Percentiles rank a stretch among this genome's conserved stretches.
phyloP scores from a whole-genome alignment of 2,888 invertebrate genomes.

The Muscina levida region DNA sequence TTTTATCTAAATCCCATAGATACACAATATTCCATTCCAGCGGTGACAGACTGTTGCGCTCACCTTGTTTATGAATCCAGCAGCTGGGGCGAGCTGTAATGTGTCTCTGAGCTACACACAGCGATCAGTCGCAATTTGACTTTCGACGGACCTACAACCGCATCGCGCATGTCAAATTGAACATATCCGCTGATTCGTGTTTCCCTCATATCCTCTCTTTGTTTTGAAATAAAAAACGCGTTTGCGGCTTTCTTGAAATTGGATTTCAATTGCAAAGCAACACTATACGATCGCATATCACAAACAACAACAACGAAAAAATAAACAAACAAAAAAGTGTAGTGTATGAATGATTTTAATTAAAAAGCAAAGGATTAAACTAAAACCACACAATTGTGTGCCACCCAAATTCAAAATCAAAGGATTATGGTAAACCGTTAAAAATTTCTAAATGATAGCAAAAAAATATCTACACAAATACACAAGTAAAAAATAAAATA shows the following conservation, averaged over 20 bases:
- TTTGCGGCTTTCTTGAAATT: constrained; percentile 13
- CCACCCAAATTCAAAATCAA: too few species aligned
- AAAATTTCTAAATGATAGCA: too few species aligned
- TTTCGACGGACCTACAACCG: constrained; percentile 48
- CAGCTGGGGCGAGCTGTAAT: constrained; percentile 51
- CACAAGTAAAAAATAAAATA: too few species aligned
- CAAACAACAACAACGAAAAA: not conserved
- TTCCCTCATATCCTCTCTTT: not conserved
- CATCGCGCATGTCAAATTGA: constrained; percentile 39
- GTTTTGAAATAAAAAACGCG: constrained; percentile 31
- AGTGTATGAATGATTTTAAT: too few species aligned
- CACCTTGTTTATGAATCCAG: not conserved
- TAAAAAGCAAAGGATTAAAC: too few species aligned
- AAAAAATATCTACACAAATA: too few species aligned
- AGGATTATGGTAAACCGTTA: too few species aligned
- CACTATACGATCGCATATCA: not conserved
- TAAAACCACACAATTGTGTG: not conserved
- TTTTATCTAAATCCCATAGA: constrained; percentile 36
- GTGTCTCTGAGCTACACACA: constrained; percentile 50
- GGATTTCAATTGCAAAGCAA: constrained; percentile 12
- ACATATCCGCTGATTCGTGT: too few species aligned
- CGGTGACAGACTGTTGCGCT: not conserved
- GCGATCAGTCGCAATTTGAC: constrained; percentile 66
- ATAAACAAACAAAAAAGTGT: not conserved
- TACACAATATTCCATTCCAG: constrained; percentile 46